Base-by-base conservation (phyloP, 2,113 vertebrate genomes). In the Cynopterus brachyotis region DNA sequence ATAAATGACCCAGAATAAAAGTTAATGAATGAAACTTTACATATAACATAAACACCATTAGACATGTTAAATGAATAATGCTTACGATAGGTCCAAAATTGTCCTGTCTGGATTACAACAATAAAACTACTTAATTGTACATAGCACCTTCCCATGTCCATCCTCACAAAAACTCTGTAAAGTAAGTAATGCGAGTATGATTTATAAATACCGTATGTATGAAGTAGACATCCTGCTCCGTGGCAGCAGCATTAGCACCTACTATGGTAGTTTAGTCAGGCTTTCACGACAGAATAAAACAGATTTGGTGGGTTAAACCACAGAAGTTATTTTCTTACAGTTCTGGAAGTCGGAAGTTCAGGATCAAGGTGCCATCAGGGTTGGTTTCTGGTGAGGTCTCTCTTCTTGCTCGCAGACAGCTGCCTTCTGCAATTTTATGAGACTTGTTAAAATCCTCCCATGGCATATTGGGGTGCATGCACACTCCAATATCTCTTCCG, bases 91-190 rank as follows among this genome's bases (percentile, higher is more conserved):
- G 8, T 66, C 40, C 50, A 62, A 78, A 76, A 35, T 70, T 75
- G 12, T 70, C 67, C 70, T 4, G 26, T 57, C 47, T 67, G 26
- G 0, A 50, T 89, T 79, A 84, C 59, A 75, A 76, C 35, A 85
- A 83, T 78, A 59, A 69, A 87, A 83, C 9, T 19, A 83, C 30
- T 86, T 96, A 96, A 91, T 69, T 95, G 50, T 62, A 72, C 32
- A 55, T 15, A 35, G 57, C 45, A 89, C 16, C 30, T 89, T 95
- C 57, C 89, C 20, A 60, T 17, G 55, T 45, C 85, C 42, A 73
- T 94, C 37, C 37, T 81, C 35, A 75, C 26, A 45, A 85, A 64
- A 92, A 89, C 24, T 20, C 76, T 17, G 37, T 10, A 26, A 73
- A 55, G 62, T 42, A 50, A 67, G 19, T 26, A 69, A 24, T 37